Evolutionary conservation across 2,797 vertebrate genomes (phyloP).

Genomic region (Lepus townsendii): DNA sequence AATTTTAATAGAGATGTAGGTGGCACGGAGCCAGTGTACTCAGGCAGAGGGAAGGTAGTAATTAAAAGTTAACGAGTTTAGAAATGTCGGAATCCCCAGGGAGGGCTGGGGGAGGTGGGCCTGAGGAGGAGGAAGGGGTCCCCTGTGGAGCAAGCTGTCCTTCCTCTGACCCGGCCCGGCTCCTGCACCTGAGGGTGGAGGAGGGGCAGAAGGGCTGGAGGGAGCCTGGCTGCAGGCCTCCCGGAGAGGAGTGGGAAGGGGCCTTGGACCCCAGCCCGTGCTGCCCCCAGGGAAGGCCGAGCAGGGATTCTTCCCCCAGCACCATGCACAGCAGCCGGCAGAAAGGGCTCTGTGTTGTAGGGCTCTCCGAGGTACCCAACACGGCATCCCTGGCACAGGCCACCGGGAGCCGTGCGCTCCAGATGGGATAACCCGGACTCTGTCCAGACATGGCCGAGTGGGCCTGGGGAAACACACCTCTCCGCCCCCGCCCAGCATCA

Average conservation of each 20-base stretch:
- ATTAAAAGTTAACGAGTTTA: constrained; percentile 92
- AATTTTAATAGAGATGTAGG: constrained; percentile 90
- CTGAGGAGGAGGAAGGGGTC: background rate
- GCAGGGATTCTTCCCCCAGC: accelerated
- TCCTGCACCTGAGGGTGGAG: accelerated
- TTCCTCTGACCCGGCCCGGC: constrained; percentile 39
- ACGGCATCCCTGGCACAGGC: accelerated
- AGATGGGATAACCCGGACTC: background rate
- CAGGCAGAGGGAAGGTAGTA: constrained; percentile 88
- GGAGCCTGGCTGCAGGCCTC: background rate
- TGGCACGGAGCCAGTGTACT: constrained; percentile 88
- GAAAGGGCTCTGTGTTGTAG: accelerated
- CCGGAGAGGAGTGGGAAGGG: accelerated
- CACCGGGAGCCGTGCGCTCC: accelerated
- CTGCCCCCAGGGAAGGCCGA: background rate
- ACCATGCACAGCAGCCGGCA: accelerated
- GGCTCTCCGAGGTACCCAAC: accelerated
- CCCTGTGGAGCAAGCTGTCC: background rate
- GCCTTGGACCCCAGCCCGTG: background rate
- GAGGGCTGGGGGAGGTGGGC: constrained; percentile 76
- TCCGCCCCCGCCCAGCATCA: background rate
- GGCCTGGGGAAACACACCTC: background rate
- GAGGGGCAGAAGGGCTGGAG: background rate
- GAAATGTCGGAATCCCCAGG: constrained; percentile 85
- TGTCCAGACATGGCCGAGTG: background rate